phyloP scores from a whole-genome alignment of 2,113 vertebrate genomes.

The Parus major region DNA sequence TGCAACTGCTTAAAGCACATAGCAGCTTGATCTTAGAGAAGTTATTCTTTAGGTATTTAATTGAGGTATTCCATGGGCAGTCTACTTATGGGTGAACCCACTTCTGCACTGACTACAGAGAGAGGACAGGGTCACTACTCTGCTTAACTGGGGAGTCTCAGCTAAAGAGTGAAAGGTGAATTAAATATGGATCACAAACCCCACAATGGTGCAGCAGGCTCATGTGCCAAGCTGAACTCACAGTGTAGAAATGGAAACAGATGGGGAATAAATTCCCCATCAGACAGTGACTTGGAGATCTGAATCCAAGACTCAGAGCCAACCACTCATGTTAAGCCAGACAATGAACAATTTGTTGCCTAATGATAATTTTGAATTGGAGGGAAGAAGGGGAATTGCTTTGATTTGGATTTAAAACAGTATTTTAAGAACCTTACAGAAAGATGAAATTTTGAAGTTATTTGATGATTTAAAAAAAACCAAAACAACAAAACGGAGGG shows the following conservation, averaged over 20 bases:
- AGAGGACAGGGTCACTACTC: background rate
- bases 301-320: background rate
- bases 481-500: background rate
- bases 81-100: slow-evolving; percentile 12
- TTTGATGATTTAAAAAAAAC: background rate
- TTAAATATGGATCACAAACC: slow-evolving; percentile 17
- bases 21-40: slow-evolving; percentile 6
- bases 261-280: background rate
- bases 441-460: background rate
- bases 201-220: background rate
- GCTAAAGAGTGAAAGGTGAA: background rate
- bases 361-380: background rate
- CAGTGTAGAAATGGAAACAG: background rate
- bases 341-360: slow-evolving; percentile 17
- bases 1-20: background rate
- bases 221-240: background rate
- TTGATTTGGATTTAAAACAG: background rate
- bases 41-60: slow-evolving; percentile 11
- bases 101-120: background rate
- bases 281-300: background rate
- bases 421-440: background rate
- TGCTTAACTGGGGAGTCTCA: background rate
- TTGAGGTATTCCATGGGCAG: background rate
- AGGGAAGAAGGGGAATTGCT: background rate
- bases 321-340: background rate